Evolutionary conservation across 2,888 invertebrate species (phyloP), one percentile per base, ranked within the genome.

Genomic region (Xestia sexstrigata): DNA sequence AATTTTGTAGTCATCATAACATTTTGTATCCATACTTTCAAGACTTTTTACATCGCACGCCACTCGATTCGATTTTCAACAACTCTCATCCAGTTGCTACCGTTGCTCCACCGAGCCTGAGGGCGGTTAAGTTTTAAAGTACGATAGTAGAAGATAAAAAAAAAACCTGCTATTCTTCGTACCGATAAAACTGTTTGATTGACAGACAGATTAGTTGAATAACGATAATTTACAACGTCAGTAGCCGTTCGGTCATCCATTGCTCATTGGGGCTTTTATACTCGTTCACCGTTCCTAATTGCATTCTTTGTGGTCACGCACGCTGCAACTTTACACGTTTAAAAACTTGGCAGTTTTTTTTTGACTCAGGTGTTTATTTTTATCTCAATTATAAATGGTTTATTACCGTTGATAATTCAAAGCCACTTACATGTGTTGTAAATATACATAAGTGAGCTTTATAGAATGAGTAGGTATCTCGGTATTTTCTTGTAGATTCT

Each of bases 171-270:
- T 11, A 70, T 52, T n/a, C 70, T 58, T 42, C 52, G 49, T 42
- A 75, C 5, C 7, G 2, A 49, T 70, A 74, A 45, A 77, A 79
- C 45, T 76, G 83, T 85, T 87, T 85, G 88, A 90, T 89, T 89
- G 88, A 88, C 82, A 79, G 86, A 83, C 83, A 87, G 90, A 91
- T 92, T 87, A 88, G 88, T 93, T 94, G 91, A 94, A 93, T 92
- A 92, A 93, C 89, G 89, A 85, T 89, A 89, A 90, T 91, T 90
- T 85, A 89, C 82, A 83, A 83, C 81, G 85, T 90, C 88, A 86
- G 87, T 83, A 79, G 79, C 73, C 60, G 67, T 83, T 82, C 86
- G 74, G 77, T 78, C 76, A 84, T 75, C 75, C 80, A 81, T 85
- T 78, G 82, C 78, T 86, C 84, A 82, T 84, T 85, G 81, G 58